phyloP scores from a whole-genome alignment of 1,140 invertebrate species.

The Solenopsis fugax region DNA sequence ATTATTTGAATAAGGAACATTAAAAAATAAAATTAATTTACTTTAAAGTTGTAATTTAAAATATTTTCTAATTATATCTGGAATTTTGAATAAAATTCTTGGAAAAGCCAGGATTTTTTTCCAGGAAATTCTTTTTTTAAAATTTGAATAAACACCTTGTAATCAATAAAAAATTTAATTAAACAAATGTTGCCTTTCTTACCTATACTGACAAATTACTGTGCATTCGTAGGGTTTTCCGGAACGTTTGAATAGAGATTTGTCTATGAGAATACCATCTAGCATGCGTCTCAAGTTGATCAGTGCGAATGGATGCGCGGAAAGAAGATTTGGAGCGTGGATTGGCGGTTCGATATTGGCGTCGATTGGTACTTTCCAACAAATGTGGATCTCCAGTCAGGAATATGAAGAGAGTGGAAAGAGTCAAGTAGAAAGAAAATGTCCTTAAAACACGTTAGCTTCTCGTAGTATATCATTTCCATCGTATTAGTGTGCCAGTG shows the following conservation, averaged over 20 bases:
- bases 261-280: constrained; percentile 95
- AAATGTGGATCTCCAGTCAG: constrained; percentile 97
- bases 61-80: no score
- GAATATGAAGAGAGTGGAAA: constrained; percentile 96
- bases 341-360: constrained; percentile 96
- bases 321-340: constrained; percentile 96
- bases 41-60: no score
- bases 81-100: no score
- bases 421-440: constrained; percentile 93
- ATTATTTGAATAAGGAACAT: no score
- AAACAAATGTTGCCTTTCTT: background rate
- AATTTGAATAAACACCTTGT: no score
- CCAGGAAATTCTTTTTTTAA: no score
- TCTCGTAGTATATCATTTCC: constrained; percentile 7
- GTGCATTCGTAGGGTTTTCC: constrained; percentile 89
- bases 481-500: constrained; percentile 28
- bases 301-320: constrained; percentile 90
- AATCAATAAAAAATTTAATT: no score
- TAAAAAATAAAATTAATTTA: no score
- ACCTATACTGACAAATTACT: constrained; percentile 12
- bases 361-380: constrained; percentile 96
- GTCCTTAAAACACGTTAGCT: constrained; percentile 87
- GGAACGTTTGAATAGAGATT: constrained; percentile 95
- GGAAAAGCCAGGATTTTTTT: no score
- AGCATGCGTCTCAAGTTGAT: constrained; percentile 95